These are phyloP conservation scores for Criorhina ranunculi DNA, from an alignment of 2,888 invertebrate species.

Conservation along the genomic window DNA sequence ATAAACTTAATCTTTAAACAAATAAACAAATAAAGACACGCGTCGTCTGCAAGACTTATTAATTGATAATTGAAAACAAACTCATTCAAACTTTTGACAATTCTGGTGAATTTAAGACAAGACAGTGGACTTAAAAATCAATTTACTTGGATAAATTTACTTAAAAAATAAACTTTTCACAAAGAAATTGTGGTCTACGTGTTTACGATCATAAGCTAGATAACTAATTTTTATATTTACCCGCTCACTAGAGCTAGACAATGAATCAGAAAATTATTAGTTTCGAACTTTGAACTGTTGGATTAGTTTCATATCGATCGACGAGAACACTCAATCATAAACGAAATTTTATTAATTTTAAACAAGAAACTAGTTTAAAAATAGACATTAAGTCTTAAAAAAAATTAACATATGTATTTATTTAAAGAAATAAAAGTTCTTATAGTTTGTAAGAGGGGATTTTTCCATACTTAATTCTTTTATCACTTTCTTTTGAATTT, in stretches of 20 bases:
- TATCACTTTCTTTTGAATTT: neutral
- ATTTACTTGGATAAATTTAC: neutral
- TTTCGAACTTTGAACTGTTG: neutral
- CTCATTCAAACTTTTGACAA: neutral
- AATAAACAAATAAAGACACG: neutral
- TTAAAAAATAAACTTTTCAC: neutral
- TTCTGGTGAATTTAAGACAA: neutral
- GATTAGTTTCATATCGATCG: neutral
- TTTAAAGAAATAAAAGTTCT: neutral
- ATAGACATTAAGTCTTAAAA: slow-evolving; percentile 11
- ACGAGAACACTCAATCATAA: neutral
- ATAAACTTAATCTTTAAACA: neutral
- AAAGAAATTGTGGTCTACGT: neutral
- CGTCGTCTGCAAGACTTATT: neutral
- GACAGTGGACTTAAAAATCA: neutral
- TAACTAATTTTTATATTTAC: neutral
- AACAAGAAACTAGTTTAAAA: neutral
- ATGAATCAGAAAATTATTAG: neutral
- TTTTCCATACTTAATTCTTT: neutral
- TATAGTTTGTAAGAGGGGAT: neutral
- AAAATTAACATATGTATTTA: neutral
- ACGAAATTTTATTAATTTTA: neutral
- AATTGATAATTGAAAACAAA: slow-evolving; percentile 1
- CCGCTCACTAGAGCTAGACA: neutral
- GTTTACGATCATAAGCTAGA: neutral